These are phyloP conservation scores for Ailurus styani DNA, from an alignment of 2,113 vertebrate genomes.

Conservation along the genomic window DNA sequence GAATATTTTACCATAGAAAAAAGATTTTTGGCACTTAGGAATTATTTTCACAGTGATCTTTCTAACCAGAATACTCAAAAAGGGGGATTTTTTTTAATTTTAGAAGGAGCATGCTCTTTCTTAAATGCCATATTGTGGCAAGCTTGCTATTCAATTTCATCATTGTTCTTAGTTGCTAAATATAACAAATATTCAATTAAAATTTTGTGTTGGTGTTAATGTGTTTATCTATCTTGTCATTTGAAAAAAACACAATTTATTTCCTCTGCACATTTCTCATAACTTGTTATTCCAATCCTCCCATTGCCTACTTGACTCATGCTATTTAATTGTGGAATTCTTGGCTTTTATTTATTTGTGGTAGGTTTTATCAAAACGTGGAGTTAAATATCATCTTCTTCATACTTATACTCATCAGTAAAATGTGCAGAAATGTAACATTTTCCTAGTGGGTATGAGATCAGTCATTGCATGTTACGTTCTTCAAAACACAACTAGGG, in stretches of 20 bases:
- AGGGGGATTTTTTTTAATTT: background rate
- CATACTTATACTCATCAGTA: background rate
- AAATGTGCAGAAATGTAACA: background rate
- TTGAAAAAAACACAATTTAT: background rate
- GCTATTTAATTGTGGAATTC: background rate
- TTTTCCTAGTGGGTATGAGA: background rate
- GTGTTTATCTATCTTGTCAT: background rate
- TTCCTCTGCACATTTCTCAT: background rate
- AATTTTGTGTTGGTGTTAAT: background rate
- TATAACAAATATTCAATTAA: background rate
- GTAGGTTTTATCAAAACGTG: background rate
- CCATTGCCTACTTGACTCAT: background rate
- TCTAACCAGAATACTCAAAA: background rate
- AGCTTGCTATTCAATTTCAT: background rate
- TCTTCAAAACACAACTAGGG: background rate
- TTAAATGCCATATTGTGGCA: background rate
- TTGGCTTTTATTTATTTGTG: background rate
- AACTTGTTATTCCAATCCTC: background rate
- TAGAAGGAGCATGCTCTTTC: background rate
- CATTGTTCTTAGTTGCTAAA: background rate
- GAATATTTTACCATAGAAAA: background rate
- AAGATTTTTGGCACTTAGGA: background rate
- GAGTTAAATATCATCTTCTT: background rate
- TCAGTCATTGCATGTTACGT: background rate
- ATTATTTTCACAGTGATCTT: background rate